These are phyloP conservation scores for Hephaestus fuliginosus DNA, from an alignment of 2,797 vertebrate species.

Conservation along the genomic window DNA sequence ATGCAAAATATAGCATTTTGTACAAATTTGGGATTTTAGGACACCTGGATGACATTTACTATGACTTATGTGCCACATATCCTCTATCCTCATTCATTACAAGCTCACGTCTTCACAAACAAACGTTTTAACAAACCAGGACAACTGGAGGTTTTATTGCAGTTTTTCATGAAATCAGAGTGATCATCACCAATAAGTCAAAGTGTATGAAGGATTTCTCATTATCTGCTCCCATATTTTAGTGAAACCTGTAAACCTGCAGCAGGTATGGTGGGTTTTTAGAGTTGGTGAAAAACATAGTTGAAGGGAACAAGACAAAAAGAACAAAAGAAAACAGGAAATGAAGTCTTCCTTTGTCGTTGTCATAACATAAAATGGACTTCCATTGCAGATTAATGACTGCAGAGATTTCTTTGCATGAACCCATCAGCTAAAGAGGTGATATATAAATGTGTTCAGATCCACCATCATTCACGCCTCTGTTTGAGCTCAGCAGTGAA, in stretches of 20 bases:
- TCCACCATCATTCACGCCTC: constrained; percentile 54
- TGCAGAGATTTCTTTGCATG: constrained; percentile 14
- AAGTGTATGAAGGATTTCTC: no score
- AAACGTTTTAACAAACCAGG: background rate
- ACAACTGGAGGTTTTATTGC: background rate
- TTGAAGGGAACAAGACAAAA: background rate
- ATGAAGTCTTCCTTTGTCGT: background rate
- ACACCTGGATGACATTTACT: background rate
- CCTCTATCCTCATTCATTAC: background rate
- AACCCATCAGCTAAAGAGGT: constrained; percentile 34
- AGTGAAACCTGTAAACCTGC: no score
- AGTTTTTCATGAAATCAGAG: background rate
- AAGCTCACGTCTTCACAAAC: background rate
- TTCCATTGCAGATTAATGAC: background rate
- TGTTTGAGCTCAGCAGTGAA: constrained; percentile 49
- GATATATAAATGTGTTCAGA: constrained; percentile 42
- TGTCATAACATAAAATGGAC: background rate
- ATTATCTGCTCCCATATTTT: background rate
- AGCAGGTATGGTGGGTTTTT: background rate
- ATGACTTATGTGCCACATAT: background rate
- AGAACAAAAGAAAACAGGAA: background rate
- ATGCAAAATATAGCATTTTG: background rate
- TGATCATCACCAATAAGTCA: no score
- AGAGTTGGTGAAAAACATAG: background rate
- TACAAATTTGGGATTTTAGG: no score